These are phyloP conservation scores for Candoia aspera DNA, from an alignment of 2,113 vertebrate species.

Conservation along the genomic window DNA sequence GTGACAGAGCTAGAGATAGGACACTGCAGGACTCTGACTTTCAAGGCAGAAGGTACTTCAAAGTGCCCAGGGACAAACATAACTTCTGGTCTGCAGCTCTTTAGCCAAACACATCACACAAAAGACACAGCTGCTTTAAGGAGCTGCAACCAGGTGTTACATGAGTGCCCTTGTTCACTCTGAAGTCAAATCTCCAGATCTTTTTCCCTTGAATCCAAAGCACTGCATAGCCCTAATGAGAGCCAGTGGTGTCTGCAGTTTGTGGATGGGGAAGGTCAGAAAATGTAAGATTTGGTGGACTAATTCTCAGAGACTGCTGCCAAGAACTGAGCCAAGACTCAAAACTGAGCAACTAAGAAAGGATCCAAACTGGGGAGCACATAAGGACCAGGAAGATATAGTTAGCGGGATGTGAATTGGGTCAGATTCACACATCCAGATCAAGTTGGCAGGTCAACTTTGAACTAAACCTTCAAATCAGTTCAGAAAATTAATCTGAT, in stretches of 20 bases:
- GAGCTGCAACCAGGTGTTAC: neutral
- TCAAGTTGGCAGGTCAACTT: neutral
- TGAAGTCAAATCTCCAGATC: neutral
- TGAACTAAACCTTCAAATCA: neutral
- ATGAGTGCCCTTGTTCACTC: neutral
- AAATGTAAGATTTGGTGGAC: neutral
- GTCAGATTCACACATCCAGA: neutral
- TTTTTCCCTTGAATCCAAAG: neutral
- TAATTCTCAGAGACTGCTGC: neutral
- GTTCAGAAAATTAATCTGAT: neutral
- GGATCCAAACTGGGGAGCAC: neutral
- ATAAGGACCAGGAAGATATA: neutral
- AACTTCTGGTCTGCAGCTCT: neutral
- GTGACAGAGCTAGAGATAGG: no score
- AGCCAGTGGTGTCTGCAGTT: neutral
- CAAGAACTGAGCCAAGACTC: neutral
- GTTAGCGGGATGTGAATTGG: neutral
- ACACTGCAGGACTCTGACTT: no score
- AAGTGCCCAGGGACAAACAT: no score
- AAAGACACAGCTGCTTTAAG: no score
- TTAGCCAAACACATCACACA: neutral
- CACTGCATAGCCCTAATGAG: neutral
- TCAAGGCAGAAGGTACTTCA: no score
- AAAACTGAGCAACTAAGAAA: neutral
- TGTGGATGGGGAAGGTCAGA: neutral